Conservation (phyloP, 1,140 invertebrate genomes). For the Caerostris extrusa region DNA sequence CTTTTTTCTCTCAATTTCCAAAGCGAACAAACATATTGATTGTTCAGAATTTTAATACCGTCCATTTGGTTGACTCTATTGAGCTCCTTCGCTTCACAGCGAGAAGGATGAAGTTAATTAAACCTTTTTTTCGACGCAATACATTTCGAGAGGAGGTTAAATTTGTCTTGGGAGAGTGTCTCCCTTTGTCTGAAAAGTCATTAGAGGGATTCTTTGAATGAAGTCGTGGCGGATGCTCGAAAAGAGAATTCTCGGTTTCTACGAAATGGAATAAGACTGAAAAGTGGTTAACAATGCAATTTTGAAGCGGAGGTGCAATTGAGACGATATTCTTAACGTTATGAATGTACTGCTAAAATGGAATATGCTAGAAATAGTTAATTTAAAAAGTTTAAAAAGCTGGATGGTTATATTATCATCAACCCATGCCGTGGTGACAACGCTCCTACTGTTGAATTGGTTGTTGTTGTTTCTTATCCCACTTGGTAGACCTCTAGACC, state of each 20-base stretch:
- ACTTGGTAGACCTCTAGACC: too few species aligned
- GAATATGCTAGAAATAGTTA: too few species aligned
- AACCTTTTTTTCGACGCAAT: constrained; percentile 12
- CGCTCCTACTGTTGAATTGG: too few species aligned
- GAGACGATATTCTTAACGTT: too few species aligned
- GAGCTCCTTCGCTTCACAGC: background rate
- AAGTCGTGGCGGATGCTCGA: background rate
- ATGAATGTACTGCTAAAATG: too few species aligned
- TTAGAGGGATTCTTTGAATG: background rate
- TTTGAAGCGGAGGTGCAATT: too few species aligned
- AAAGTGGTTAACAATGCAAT: background rate
- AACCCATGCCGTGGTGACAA: too few species aligned
- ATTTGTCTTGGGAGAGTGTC: background rate
- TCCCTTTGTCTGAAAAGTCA: background rate
- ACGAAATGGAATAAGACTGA: background rate
- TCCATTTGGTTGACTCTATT: background rate
- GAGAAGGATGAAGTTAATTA: background rate
- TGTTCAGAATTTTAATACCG: constrained; percentile 21
- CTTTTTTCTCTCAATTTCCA: background rate
- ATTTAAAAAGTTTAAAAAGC: too few species aligned
- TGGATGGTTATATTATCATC: too few species aligned
- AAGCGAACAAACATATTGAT: background rate
- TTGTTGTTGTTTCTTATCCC: too few species aligned
- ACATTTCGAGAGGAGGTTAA: background rate
- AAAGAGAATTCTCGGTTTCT: background rate